phyloP scores from a whole-genome alignment of 2,797 vertebrate species.

The Liparis tanakae region DNA sequence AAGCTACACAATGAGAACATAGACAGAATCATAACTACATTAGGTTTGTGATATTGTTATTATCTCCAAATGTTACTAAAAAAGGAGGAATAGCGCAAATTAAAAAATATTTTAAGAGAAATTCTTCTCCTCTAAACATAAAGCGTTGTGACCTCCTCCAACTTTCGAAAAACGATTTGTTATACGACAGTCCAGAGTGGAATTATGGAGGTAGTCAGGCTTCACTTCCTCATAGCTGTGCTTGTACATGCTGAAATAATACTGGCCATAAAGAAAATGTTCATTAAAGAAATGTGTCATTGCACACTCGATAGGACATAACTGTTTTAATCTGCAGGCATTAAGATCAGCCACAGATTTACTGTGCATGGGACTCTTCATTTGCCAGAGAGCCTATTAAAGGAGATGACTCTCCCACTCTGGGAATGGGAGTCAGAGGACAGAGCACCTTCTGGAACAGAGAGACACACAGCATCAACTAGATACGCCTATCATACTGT shows the following conservation, averaged over 20 bases:
- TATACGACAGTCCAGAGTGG: slow-evolving; percentile 48
- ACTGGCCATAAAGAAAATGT: slow-evolving; percentile 82
- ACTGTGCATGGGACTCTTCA: slow-evolving; percentile 80
- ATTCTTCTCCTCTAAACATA: background rate
- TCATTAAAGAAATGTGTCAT: slow-evolving; percentile 88
- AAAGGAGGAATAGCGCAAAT: background rate
- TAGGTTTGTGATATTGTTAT: background rate
- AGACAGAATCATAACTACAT: background rate
- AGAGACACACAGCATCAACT: slow-evolving; percentile 46
- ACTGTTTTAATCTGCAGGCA: slow-evolving; percentile 85
- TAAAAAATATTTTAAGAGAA: slow-evolving; percentile 13
- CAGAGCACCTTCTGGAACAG: slow-evolving; percentile 62
- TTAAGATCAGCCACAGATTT: slow-evolving; percentile 84
- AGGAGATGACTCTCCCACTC: slow-evolving; percentile 80
- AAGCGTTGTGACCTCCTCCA: slow-evolving; percentile 66
- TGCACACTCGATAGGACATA: slow-evolving; percentile 83
- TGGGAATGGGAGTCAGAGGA: slow-evolving; percentile 78
- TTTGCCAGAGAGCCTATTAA: slow-evolving; percentile 86
- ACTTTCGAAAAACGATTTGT: slow-evolving; percentile 39
- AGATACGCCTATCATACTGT: slow-evolving; percentile 33
- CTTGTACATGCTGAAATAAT: slow-evolving; percentile 82
- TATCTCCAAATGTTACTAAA: background rate
- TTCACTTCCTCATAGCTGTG: slow-evolving; percentile 69
- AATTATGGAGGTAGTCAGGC: slow-evolving; percentile 59
- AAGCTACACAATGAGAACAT: background rate